Evolutionary conservation across 2,797 vertebrate genomes (phyloP).

Genomic region (Otolemur crassicaudatus): DNA sequence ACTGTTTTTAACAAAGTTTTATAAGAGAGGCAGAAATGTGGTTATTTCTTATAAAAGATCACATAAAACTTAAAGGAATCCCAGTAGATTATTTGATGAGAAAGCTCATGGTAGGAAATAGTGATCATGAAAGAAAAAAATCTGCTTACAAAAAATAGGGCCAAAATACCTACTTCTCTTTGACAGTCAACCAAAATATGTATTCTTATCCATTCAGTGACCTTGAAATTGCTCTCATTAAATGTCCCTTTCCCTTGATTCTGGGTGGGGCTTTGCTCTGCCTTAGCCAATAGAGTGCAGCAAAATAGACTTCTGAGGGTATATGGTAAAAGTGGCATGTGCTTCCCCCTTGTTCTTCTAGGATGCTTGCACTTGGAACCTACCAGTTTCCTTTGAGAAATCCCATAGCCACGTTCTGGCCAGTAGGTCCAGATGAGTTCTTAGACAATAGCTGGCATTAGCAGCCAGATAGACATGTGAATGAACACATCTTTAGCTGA

Average conservation of each 20-base stretch:
- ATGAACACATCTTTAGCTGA: background rate
- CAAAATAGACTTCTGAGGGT: background rate
- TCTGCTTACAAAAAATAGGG: background rate
- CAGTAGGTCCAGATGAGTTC: background rate
- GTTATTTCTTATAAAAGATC: background rate
- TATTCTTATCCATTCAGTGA: background rate
- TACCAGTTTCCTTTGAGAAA: background rate
- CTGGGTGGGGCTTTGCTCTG: background rate
- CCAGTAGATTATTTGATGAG: background rate
- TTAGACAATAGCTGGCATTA: background rate
- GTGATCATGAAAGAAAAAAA: background rate
- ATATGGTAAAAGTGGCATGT: background rate
- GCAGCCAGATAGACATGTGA: background rate
- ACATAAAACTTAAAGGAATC: background rate
- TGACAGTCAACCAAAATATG: background rate
- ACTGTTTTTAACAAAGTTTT: slow-evolving; percentile 34
- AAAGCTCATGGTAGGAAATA: background rate
- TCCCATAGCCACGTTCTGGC: background rate
- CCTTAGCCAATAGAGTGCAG: background rate
- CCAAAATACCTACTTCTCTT: background rate
- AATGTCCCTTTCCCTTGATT: background rate
- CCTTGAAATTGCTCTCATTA: background rate
- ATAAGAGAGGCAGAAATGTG: slow-evolving; percentile 29
- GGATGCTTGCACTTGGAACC: background rate
- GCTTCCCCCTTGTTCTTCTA: background rate